Evolutionary conservation across 1,140 invertebrate genomes (phyloP), one percentile per base, ranked within the genome.

Genomic region (Pseudachorutes palmiensis): DNA sequence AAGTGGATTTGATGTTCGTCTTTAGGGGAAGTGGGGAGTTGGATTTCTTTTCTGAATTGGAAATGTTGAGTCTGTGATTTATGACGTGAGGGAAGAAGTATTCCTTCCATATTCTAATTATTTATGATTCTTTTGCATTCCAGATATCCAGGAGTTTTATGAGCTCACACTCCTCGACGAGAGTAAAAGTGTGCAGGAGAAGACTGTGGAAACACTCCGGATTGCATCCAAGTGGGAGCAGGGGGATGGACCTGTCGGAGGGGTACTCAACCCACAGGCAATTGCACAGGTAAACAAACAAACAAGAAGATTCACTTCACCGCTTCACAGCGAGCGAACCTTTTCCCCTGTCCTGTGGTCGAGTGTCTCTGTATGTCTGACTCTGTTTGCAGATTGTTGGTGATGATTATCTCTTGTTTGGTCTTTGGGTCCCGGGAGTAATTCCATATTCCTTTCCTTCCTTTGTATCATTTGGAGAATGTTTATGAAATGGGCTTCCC

Each of bases 121-220:
- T 55, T 55, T 55, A 55, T 55, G 61, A 49, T 45, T 68, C 64
- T 71, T 70, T 61, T 75, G 75, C 77, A 66, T 87, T 88, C 24
- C 86, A 97, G 95, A 98, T 85, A 97, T 98, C 76, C 94, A 98
- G 85, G 94, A 98, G 80, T 97, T 98, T 81, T 98, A 97, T 81
- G 94, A 98, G 82, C 83, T 95, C 71, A 97, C 94, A 58, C 83
- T 98, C 68, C 83, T 97, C 75, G 94, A 97, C 82, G 94, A 97
- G 78, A 90, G 86, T 57, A 97, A 97, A 82, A 89, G 90, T 62
- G 85, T 92, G 67, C 91, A 96, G 78, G 90, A 97, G 82, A 97
- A 97, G 81, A 95, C 92, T 64, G 87, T 87, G 30, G 95, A 97
- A 81, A 97, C 94, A 33, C 87, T 96, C 74, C 87, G 92, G 76